These are phyloP conservation scores for Ennomos fuscantarius DNA, from an alignment of 2,888 invertebrate species.

Conservation along the genomic window DNA sequence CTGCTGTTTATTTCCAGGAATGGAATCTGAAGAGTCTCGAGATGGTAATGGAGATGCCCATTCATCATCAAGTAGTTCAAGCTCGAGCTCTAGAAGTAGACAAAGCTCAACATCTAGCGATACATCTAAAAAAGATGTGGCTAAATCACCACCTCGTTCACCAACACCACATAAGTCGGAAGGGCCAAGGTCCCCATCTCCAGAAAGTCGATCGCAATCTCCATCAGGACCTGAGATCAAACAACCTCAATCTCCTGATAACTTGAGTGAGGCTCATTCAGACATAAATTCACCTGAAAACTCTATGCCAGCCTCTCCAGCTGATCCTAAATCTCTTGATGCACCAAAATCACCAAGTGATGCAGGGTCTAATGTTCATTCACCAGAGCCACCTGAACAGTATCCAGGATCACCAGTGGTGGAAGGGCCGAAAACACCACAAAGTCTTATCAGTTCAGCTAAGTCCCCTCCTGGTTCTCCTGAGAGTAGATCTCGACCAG, in stretches of 20 bases:
- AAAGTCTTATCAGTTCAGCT: slow-evolving; percentile 62
- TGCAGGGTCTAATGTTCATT: slow-evolving; percentile 57
- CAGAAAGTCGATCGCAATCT: slow-evolving; percentile 61
- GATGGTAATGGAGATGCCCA: slow-evolving; percentile 75
- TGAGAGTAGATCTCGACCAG: neutral
- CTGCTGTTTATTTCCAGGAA: slow-evolving; percentile 71
- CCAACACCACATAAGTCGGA: slow-evolving; percentile 53
- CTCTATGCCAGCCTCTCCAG: slow-evolving; percentile 69
- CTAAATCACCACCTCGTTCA: slow-evolving; percentile 67
- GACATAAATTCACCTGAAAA: slow-evolving; percentile 80
- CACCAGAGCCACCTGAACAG: slow-evolving; percentile 60
- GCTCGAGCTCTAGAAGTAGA: slow-evolving; percentile 75
- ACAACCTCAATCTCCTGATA: slow-evolving; percentile 64
- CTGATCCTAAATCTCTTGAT: slow-evolving; percentile 75
- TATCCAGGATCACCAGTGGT: slow-evolving; percentile 59
- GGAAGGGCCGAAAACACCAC: slow-evolving; percentile 74
- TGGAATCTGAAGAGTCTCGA: slow-evolving; percentile 87
- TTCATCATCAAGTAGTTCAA: slow-evolving; percentile 80
- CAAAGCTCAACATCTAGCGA: slow-evolving; percentile 76
- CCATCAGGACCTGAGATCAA: slow-evolving; percentile 55
- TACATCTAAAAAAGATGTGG: slow-evolving; percentile 64
- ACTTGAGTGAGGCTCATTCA: slow-evolving; percentile 75
- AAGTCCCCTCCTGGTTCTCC: slow-evolving; percentile 56
- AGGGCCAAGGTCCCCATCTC: slow-evolving; percentile 65
- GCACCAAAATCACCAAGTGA: slow-evolving; percentile 78